Conservation (phyloP, 2,888 invertebrate genomes). For the Ypsolopha sequella region DNA sequence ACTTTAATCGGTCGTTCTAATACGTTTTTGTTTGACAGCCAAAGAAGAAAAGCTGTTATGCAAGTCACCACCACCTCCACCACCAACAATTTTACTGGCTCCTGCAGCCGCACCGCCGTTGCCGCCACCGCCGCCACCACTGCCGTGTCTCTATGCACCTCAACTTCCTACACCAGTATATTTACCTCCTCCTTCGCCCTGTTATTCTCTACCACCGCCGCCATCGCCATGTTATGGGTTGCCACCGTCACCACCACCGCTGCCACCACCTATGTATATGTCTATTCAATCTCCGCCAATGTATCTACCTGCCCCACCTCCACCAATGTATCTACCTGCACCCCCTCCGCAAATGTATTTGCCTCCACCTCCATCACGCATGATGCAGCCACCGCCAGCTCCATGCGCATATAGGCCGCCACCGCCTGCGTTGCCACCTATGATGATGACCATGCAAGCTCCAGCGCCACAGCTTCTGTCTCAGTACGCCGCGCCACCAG, state of each 20-base stretch:
- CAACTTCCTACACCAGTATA: conserved; percentile 13
- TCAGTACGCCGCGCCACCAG: conserved; percentile 12
- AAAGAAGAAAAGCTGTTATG: conserved; percentile 20
- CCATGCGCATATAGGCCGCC: conserved; percentile 16
- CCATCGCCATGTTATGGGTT: conserved; percentile 10
- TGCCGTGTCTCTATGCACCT: background rate
- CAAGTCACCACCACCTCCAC: conserved; percentile 24
- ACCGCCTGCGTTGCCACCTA: conserved; percentile 14
- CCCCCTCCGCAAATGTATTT: conserved; percentile 13
- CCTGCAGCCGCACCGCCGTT: conserved; percentile 34
- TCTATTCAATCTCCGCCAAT: conserved; percentile 12
- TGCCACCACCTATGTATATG: conserved; percentile 15
- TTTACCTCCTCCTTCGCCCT: background rate
- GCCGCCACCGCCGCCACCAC: conserved; percentile 10
- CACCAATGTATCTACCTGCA: conserved; percentile 12
- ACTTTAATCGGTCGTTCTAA: background rate
- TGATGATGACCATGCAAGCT: too few species aligned
- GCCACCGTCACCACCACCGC: conserved; percentile 11
- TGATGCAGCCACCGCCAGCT: conserved; percentile 11
- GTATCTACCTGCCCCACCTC: conserved; percentile 6
- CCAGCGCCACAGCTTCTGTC: too few species aligned
- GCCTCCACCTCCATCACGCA: conserved; percentile 6
- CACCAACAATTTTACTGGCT: conserved; percentile 42
- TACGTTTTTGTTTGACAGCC: conserved; percentile 12
- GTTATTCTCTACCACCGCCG: conserved; percentile 6